Conservation (phyloP, 2,888 invertebrate genomes). For the Orchestes rusci region DNA sequence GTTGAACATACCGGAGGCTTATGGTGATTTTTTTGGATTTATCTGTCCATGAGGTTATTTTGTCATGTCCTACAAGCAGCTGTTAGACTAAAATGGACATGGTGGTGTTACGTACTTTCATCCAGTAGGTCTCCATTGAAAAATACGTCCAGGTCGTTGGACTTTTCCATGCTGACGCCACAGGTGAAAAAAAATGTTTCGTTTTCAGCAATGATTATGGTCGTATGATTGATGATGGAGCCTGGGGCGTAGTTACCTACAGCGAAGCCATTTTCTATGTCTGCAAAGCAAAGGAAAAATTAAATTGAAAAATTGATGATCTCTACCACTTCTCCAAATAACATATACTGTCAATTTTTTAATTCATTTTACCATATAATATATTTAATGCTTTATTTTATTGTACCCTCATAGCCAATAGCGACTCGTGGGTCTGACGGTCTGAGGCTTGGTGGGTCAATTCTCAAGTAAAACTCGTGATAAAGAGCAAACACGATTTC, state of each 20-base stretch:
- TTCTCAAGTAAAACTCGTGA: no score
- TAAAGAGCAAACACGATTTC: no score
- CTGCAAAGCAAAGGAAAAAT: no score
- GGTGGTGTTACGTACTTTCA: conserved; percentile 9
- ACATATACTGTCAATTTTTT: no score
- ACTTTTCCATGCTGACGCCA: conserved; percentile 17
- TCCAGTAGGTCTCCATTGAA: conserved; percentile 10
- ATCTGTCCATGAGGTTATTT: not conserved
- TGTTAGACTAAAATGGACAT: conserved; percentile 1
- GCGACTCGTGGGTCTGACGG: no score
- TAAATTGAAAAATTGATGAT: no score
- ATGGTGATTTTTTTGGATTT: conserved; percentile 14
- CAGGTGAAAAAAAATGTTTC: conserved; percentile 19
- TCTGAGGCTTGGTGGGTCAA: no score
- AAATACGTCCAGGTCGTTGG: conserved; percentile 13
- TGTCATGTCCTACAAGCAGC: conserved; percentile 7
- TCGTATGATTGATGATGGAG: conserved; percentile 6
- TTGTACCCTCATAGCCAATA: no score
- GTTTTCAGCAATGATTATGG: conserved; percentile 13
- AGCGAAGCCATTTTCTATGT: conserved; percentile 40
- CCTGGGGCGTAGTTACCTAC: conserved; percentile 42
- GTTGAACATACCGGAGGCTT: conserved; percentile 8
- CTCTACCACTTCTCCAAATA: no score
- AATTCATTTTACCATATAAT: no score
- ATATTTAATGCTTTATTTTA: no score